Percentiles rank a stretch among this genome's conserved stretches.
Evolutionary conservation across 2,888 invertebrate genomes (phyloP).

Genomic region (Lathronympha strigana): DNA sequence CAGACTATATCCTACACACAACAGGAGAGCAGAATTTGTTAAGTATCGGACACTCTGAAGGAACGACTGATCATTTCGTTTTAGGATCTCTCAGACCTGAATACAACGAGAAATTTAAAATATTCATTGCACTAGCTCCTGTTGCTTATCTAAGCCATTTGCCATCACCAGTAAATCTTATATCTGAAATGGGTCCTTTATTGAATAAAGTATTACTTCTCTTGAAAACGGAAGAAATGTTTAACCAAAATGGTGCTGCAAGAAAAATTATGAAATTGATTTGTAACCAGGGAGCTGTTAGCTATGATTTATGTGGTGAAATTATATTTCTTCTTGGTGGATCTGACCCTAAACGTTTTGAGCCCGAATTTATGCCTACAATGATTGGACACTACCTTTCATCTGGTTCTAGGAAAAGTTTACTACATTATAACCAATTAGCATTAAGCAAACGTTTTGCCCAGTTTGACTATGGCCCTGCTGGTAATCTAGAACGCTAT

Average conservation of each 20-base stretch:
- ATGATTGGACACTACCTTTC: conserved; percentile 49
- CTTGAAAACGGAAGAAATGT: conserved; percentile 52
- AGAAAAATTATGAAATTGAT: conserved; percentile 30
- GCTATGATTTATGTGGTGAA: conserved; percentile 17
- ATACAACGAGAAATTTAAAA: conserved; percentile 81
- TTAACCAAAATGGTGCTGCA: conserved; percentile 43
- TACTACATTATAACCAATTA: conserved; percentile 52
- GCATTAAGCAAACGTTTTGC: conserved; percentile 45
- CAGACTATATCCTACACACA: conserved; percentile 53
- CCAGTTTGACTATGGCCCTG: conserved; percentile 34
- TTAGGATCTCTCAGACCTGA: conserved; percentile 77
- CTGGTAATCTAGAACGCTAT: conserved; percentile 6
- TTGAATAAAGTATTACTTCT: conserved; percentile 60
- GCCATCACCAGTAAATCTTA: conserved; percentile 50
- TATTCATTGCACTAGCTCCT: conserved; percentile 81
- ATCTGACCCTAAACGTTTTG: conserved; percentile 46
- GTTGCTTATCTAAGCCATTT: conserved; percentile 74
- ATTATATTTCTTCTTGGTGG: conserved; percentile 6
- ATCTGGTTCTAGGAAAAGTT: conserved; percentile 50
- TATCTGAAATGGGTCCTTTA: conserved; percentile 54
- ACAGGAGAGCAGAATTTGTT: conserved; percentile 81
- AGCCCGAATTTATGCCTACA: conserved; percentile 46
- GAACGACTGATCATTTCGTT: conserved; percentile 82
- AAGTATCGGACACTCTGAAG: conserved; percentile 88
- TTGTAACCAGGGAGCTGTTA: conserved; percentile 13